Evolutionary conservation across 2,113 vertebrate species (phyloP), one percentile per base, ranked within the genome.

Genomic region (Pterophyllum scalare): DNA sequence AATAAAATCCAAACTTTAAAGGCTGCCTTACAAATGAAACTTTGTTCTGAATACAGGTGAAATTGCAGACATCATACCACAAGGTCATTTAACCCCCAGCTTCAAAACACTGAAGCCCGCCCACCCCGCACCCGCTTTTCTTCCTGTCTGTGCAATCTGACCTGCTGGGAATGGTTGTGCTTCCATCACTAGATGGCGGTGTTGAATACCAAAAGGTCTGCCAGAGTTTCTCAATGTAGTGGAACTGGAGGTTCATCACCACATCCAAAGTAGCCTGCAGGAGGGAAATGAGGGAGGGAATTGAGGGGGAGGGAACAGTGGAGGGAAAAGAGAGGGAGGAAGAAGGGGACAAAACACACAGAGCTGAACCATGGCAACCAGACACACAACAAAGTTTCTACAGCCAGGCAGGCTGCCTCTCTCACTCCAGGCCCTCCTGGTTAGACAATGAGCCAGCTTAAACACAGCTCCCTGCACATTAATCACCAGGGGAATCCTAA

Each of bases 151-250:
- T n/a, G 54, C 56, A 59, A 24, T 59, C 94, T 77, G 79, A 96
- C 96, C 96, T 96, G 93, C 83, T 95, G 70, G 92, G 85, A 49
- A 98, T 93, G 35, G 96, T 82, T 24, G 96, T 70, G 19, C 90
- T 93, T 80, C 95, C 94, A 10, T 98, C 98, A 61, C 96, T 94
- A 89, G 97, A 89, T 81, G 96, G 93, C 83, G 96, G 82, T 94
- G 97, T 97, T 52, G 97, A 96, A 94, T 95, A 98, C 98, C 98
- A 99, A 95, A 99, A 99, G 57, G 97, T 97, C 85, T 98, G 97
- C 98, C 98, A 99, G 43, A 99, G 96, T 87, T 98, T 99, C 95
- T 99, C 98, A 4, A 99, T 97, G 82, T 96, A 99, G 89, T 99
- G 97, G 62, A 99, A 99, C 92, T 99, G 98, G 17, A 99, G 97